Evolutionary conservation across 1,140 invertebrate genomes (phyloP).

Genomic region (Pseudomyrmex sp.): DNA sequence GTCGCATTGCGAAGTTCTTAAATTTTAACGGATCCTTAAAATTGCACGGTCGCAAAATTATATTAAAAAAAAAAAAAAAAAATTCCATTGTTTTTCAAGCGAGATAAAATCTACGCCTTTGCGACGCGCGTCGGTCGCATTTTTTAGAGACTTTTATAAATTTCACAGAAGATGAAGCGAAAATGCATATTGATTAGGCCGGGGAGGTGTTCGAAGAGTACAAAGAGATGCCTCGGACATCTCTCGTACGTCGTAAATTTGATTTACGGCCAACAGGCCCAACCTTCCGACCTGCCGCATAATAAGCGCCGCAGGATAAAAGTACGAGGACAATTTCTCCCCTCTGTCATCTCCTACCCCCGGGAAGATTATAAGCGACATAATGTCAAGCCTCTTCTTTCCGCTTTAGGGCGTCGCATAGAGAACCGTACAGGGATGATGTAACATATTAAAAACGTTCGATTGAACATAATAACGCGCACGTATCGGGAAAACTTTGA

Average conservation of each 20-base stretch:
- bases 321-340: slow-evolving; percentile 51
- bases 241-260: slow-evolving; percentile 38
- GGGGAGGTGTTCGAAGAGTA: background rate
- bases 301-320: slow-evolving; percentile 44
- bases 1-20: background rate
- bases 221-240: slow-evolving; percentile 3
- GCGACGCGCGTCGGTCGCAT: no score
- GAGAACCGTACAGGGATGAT: background rate
- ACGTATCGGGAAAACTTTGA: background rate
- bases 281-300: slow-evolving; percentile 20
- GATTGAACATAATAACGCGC: slow-evolving; percentile 7
- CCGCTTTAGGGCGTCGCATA: slow-evolving; percentile 3
- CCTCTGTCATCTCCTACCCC: no score
- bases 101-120: no score
- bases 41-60: background rate
- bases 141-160: no score
- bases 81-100: no score
- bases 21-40: no score
- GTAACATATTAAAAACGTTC: slow-evolving; percentile 15
- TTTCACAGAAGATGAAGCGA: background rate
- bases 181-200: slow-evolving; percentile 17
- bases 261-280: slow-evolving; percentile 38
- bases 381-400: slow-evolving; percentile 14
- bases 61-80: no score
- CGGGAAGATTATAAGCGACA: slow-evolving; percentile 40